A percentile compares a stretch with the other conserved stretches of the same genome.
phyloP scores from a whole-genome alignment of 1,140 invertebrate species.

The Marisa cornuarietis region DNA sequence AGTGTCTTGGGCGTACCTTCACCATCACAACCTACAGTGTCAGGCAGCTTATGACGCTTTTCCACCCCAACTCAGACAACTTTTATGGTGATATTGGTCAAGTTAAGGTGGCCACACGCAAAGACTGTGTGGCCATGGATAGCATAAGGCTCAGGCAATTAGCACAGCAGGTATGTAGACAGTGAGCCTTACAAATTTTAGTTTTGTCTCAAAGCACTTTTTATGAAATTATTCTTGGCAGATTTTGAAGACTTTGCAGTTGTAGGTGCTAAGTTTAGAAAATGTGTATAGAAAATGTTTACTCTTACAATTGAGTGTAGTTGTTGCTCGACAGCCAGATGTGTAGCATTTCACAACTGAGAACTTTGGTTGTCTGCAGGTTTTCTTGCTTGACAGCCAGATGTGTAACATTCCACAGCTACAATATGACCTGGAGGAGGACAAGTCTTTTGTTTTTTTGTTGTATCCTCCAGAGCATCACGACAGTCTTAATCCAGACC shows the following conservation, averaged over 20 bases:
- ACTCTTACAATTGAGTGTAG: no score
- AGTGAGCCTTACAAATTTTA: background rate
- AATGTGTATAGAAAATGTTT: no score
- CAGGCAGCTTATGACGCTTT: conserved; percentile 85
- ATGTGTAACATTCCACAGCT: conserved; percentile 46
- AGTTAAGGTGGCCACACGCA: conserved; percentile 89
- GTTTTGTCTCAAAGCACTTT: background rate
- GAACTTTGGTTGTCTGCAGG: conserved; percentile 64
- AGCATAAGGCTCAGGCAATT: conserved; percentile 84
- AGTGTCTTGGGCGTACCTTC: conserved; percentile 81
- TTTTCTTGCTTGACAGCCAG: conserved; percentile 76
- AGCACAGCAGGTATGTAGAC: conserved; percentile 77
- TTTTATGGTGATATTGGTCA: conserved; percentile 93
- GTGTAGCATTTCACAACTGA: conserved; percentile 51
- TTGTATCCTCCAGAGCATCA: conserved; percentile 81
- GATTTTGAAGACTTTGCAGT: no score
- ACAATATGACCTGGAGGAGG: conserved; percentile 63
- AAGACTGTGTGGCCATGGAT: conserved; percentile 83
- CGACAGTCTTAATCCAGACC: conserved; percentile 79
- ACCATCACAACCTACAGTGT: conserved; percentile 84
- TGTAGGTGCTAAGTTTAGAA: no score
- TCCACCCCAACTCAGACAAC: conserved; percentile 87
- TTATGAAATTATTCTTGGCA: background rate
- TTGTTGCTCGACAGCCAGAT: conserved; percentile 74
- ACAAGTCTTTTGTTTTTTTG: conserved; percentile 87